These are phyloP conservation scores for Neuroterus valhalla DNA, from an alignment of 1,140 invertebrate genomes.

Conservation along the genomic window DNA sequence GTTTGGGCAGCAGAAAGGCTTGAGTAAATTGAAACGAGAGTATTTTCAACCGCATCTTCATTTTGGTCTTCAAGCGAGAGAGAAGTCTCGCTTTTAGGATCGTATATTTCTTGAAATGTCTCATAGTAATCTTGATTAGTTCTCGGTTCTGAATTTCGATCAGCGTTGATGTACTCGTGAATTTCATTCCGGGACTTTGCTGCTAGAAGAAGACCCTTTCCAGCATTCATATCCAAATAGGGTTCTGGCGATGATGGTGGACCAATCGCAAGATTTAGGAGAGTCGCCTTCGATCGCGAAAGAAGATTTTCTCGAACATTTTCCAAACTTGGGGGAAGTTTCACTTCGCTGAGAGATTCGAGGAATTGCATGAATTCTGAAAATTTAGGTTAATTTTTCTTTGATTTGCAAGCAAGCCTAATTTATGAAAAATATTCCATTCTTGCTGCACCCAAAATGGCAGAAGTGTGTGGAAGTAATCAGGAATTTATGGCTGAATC, in stretches of 20 bases:
- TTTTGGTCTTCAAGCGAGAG: background rate
- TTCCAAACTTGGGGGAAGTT: conserved; percentile 56
- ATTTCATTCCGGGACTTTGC: conserved; percentile 31
- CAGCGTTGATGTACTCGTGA: conserved; percentile 46
- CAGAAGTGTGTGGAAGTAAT: background rate
- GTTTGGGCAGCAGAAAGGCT: conserved; percentile 57
- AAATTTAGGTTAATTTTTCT: background rate
- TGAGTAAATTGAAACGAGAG: conserved; percentile 51
- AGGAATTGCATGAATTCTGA: conserved; percentile 67
- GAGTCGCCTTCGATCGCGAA: conserved; percentile 53
- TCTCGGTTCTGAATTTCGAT: conserved; percentile 29
- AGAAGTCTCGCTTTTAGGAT: conserved; percentile 38
- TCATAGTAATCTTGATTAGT: conserved; percentile 63
- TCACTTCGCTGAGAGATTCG: conserved; percentile 57
- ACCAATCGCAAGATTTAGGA: conserved; percentile 17
- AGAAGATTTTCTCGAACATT: conserved; percentile 57
- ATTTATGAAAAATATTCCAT: too few species aligned
- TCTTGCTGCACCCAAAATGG: too few species aligned
- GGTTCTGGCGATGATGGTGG: conserved; percentile 59
- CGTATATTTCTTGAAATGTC: conserved; percentile 55
- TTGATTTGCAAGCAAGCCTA: too few species aligned
- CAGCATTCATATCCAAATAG: conserved; percentile 68
- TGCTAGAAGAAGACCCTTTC: conserved; percentile 47
- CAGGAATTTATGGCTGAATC: background rate
- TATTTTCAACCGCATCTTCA: conserved; percentile 7